Evolutionary conservation across 2,888 invertebrate species (phyloP).

Genomic region (Odontothrips loti): DNA sequence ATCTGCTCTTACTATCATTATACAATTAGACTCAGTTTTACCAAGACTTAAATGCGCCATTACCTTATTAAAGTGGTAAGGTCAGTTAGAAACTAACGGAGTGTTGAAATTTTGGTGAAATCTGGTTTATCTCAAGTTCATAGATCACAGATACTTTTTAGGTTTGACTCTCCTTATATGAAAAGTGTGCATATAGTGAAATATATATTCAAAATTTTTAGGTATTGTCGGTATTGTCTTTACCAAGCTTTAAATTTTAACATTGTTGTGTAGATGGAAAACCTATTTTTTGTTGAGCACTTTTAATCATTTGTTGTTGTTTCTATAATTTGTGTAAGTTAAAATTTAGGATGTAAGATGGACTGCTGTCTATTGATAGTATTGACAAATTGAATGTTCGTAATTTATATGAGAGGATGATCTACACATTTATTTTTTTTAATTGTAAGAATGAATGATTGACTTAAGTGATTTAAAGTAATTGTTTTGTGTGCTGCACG

Average conservation of each 20-base stretch:
- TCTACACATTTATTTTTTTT: background rate
- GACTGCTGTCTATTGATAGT: background rate
- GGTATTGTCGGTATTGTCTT: background rate
- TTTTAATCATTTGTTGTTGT: background rate
- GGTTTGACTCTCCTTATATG: background rate
- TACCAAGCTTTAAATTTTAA: slow-evolving; percentile 14
- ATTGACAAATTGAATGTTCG: background rate
- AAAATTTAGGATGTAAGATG: background rate
- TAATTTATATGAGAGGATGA: slow-evolving; percentile 16
- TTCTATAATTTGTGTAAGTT: background rate
- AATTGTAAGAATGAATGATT: background rate
- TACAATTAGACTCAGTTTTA: background rate
- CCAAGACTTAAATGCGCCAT: too few relatives aligned
- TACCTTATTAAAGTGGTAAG: too few relatives aligned
- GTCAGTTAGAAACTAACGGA: too few relatives aligned
- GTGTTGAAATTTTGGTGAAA: too few relatives aligned
- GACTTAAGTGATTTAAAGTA: background rate
- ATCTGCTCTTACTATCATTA: background rate
- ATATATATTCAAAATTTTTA: background rate
- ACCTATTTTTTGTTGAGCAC: slow-evolving; percentile 6
- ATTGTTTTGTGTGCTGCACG: background rate
- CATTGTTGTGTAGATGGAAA: background rate
- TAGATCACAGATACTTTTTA: too few relatives aligned
- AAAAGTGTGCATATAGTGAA: background rate
- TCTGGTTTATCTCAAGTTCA: too few relatives aligned